phyloP scores from a whole-genome alignment of 2,113 vertebrate species.

The Pongo pygmaeus region DNA sequence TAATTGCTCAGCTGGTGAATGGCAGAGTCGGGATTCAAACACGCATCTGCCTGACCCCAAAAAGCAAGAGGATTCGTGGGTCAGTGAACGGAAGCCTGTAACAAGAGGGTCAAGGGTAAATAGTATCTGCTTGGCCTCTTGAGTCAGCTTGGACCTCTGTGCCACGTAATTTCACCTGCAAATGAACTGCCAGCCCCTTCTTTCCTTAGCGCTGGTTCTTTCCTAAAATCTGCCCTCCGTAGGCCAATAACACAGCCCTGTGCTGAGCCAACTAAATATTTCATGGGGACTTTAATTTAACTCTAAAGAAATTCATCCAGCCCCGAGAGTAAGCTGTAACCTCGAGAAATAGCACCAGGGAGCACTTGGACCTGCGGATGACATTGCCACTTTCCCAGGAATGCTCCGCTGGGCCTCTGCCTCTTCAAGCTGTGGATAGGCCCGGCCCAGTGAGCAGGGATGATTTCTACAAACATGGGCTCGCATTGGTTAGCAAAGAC shows the following conservation, averaged over 20 bases:
- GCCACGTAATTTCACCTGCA: not conserved
- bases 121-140: not conserved
- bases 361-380: not conserved
- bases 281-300: conserved; percentile 70
- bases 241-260: not conserved
- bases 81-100: not conserved
- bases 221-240: not conserved
- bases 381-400: not conserved
- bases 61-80: not conserved
- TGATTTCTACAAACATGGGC: not conserved
- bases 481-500: not conserved
- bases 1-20: not conserved
- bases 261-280: conserved; percentile 63
- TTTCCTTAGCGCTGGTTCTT: not conserved
- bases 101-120: not conserved
- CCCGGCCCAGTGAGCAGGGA: not conserved
- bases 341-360: conserved; percentile 45
- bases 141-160: not conserved
- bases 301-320: conserved; percentile 58
- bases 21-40: not conserved
- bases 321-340: conserved; percentile 43
- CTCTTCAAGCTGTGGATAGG: not conserved
- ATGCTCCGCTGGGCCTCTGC: not conserved
- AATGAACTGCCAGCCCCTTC: not conserved
- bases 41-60: not conserved